Conservation (phyloP, 1,140 invertebrate species). For the Lordiphosa clarofinis region DNA sequence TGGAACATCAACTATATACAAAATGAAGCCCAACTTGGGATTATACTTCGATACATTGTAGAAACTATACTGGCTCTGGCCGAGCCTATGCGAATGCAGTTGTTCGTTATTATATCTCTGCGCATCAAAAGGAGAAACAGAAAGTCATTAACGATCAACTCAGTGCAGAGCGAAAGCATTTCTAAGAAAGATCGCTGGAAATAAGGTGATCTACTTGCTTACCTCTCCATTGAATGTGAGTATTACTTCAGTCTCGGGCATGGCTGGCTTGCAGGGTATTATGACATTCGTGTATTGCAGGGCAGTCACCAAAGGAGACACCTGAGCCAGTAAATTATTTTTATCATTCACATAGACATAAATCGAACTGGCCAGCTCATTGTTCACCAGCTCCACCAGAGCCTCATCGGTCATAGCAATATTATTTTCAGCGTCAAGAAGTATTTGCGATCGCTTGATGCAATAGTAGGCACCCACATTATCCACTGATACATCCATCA, state of each 20-base stretch:
- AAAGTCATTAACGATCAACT: slow-evolving; percentile 14
- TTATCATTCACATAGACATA: slow-evolving; percentile 86
- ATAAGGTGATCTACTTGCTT: slow-evolving; percentile 6
- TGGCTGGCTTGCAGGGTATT: slow-evolving; percentile 86
- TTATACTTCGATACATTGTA: slow-evolving; percentile 33
- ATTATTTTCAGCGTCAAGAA: background rate
- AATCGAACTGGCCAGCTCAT: slow-evolving; percentile 80
- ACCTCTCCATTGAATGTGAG: slow-evolving; percentile 79
- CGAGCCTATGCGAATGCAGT: slow-evolving; percentile 24
- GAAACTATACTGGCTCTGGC: slow-evolving; percentile 24
- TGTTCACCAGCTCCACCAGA: slow-evolving; percentile 77
- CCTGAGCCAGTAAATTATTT: slow-evolving; percentile 81
- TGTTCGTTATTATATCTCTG: slow-evolving; percentile 9
- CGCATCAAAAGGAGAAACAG: slow-evolving; percentile 1
- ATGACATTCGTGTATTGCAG: slow-evolving; percentile 79
- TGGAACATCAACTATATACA: slow-evolving; percentile 27
- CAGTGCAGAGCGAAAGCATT: background rate
- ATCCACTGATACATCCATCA: slow-evolving; percentile 79
- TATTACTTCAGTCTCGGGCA: slow-evolving; percentile 83
- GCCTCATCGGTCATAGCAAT: slow-evolving; percentile 61
- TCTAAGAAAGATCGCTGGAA: background rate
- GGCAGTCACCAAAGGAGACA: slow-evolving; percentile 71
- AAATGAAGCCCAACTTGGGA: slow-evolving; percentile 41
- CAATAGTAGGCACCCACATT: slow-evolving; percentile 85
- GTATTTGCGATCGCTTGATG: slow-evolving; percentile 57